Conservation (phyloP, 1,140 invertebrate genomes). For the Metaphire vulgaris region DNA sequence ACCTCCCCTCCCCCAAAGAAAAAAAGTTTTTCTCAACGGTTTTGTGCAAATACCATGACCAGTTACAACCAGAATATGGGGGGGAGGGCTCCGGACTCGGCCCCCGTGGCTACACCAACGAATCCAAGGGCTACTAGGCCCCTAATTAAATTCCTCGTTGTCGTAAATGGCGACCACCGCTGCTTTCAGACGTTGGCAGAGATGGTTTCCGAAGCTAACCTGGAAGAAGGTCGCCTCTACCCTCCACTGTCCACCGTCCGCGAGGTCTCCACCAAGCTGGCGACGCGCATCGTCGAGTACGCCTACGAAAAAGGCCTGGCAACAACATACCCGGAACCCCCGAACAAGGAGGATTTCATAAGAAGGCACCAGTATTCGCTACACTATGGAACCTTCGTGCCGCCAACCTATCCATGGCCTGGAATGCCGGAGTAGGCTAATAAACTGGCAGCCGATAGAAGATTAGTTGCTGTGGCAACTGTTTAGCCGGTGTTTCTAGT, state of each 20-base stretch:
- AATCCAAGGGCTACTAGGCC: too few species aligned
- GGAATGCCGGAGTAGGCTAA: constrained; percentile 20
- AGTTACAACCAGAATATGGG: too few species aligned
- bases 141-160: too few species aligned
- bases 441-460: too few species aligned
- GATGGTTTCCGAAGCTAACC: constrained; percentile 73
- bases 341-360: constrained; percentile 55
- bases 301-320: constrained; percentile 67
- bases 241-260: constrained; percentile 82
- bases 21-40: too few species aligned
- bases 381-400: constrained; percentile 55
- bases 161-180: too few species aligned
- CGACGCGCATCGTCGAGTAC: constrained; percentile 72
- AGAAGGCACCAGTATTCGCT: constrained; percentile 54
- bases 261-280: constrained; percentile 81
- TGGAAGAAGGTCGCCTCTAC: constrained; percentile 83
- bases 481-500: too few species aligned
- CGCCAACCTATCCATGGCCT: constrained; percentile 55
- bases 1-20: too few species aligned
- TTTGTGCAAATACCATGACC: too few species aligned
- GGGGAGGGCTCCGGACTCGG: too few species aligned
- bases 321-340: constrained; percentile 54
- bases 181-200: constrained; percentile 69
- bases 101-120: too few species aligned
- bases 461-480: too few species aligned